Base-by-base conservation (phyloP, 2,797 vertebrate genomes). In the Anisognathus igniventris region DNA sequence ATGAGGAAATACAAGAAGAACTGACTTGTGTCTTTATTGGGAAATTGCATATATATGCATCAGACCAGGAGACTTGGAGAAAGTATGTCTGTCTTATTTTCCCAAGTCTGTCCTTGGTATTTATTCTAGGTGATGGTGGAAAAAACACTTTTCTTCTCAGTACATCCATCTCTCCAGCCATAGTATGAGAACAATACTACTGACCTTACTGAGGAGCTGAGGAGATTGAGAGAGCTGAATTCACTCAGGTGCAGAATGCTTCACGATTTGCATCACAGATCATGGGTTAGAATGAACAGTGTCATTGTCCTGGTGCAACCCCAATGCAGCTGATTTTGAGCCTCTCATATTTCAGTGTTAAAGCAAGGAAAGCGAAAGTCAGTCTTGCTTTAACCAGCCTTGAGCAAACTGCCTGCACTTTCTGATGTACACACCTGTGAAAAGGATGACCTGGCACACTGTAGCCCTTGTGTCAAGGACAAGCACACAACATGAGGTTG, bases 321-420 rank as follows among this genome's bases (percentile, higher is more conserved):
- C 39, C 31, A 79, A 1, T 11, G 35, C 54, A 70, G 42, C 19
- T 65, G 54, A 73, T 81, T 88, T 50, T 68, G 35, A 94, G 33
- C 18, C 16, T 73, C 40, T 83, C 60, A 39, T 57, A 57, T 86
- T 88, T 40, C 62, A 66, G 20, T 25, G 58, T 31, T 61, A 83
- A 94, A 83, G 66, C 70, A 86, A 87, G 40, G 47, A 86, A 90
- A 73, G 72, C 33, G 65, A 64, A 96, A 94, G 28, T 45, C 51
- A 47, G 50, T 77, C 31, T 42, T 70, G 47, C 57, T 84, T 75
- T 93, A 85, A n/a, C 42, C 47, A 87, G 33, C 57, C 51, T 86
- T 65, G 45, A 70, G 45, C 44, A 85, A 92, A 57, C 17, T 75
- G 18, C 30, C 50, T 45, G 50, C 0, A 0, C 37, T 60, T 82